Conservation (phyloP, 2,797 vertebrate genomes). For the Chiroxiphia lanceolata region DNA sequence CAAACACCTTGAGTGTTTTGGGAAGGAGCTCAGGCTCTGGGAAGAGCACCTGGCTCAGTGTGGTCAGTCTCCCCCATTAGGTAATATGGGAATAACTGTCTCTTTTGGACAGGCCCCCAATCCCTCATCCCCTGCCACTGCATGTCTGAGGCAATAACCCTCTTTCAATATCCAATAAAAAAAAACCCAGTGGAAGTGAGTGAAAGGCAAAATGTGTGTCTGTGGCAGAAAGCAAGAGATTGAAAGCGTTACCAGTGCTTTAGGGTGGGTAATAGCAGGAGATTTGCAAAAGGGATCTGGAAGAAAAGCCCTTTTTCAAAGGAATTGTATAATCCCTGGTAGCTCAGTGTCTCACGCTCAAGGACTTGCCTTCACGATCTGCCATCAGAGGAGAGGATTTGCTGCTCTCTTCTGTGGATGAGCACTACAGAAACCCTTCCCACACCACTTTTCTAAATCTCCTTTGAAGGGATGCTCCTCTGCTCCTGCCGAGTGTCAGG, state of each 20-base stretch:
- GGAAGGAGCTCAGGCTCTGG: background rate
- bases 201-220: background rate
- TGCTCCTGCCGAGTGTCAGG: background rate
- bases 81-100: background rate
- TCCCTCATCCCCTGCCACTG: background rate
- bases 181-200: background rate
- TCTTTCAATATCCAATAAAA: background rate
- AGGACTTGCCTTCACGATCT: background rate
- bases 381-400: slow-evolving; percentile 30
- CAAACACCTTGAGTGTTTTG: background rate
- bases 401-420: background rate
- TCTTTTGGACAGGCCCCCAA: background rate
- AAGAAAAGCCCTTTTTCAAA: slow-evolving; percentile 43
- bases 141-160: fast-evolving
- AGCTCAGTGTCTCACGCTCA: background rate
- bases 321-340: background rate
- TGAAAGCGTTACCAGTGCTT: slow-evolving; percentile 12
- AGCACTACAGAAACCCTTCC: background rate
- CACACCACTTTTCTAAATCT: background rate
- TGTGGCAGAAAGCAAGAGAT: slow-evolving; percentile 5
- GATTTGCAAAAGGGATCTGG: slow-evolving; percentile 32
- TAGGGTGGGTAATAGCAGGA: slow-evolving; percentile 31
- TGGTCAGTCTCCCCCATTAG: background rate
- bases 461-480: background rate
- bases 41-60: background rate